Evolutionary conservation across 2,888 invertebrate species (phyloP).

Genomic region (Exocentrus adspersus): DNA sequence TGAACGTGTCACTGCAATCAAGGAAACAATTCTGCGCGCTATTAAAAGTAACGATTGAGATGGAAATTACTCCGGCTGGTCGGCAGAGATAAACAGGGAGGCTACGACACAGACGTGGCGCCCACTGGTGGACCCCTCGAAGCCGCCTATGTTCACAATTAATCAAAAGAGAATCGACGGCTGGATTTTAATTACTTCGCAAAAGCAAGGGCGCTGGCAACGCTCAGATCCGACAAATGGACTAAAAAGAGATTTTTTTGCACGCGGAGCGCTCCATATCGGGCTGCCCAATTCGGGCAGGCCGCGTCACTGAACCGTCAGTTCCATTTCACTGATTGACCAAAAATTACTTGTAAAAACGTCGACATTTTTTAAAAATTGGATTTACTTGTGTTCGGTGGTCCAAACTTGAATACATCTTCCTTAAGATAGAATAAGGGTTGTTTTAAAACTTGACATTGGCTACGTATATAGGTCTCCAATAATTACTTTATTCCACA

Average conservation of each 20-base stretch:
- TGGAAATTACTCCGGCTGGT: constrained; percentile 64
- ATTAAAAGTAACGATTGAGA: constrained; percentile 66
- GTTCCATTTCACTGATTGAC: no score
- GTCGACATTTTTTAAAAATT: no score
- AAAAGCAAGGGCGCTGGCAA: constrained; percentile 42
- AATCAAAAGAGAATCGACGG: constrained; percentile 65
- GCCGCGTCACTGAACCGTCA: no score
- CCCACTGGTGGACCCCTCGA: constrained; percentile 49
- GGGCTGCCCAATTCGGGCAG: background rate
- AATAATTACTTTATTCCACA: constrained; percentile 24
- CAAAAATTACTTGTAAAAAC: no score
- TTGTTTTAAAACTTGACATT: no score
- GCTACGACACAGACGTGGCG: constrained; percentile 49
- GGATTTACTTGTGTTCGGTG: no score
- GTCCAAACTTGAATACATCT: no score
- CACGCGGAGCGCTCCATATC: background rate
- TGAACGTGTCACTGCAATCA: constrained; percentile 65
- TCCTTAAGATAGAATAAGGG: no score
- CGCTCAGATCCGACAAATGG: constrained; percentile 1
- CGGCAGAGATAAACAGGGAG: constrained; percentile 62
- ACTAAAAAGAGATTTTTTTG: background rate
- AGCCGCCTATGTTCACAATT: constrained; percentile 61
- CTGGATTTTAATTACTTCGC: constrained; percentile 63
- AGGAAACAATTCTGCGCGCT: constrained; percentile 63
- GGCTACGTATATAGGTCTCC: background rate